Percentiles rank a stretch among this genome's conserved stretches.
Evolutionary conservation across 2,888 invertebrate genomes (phyloP).

Genomic region (Myopa testacea): DNA sequence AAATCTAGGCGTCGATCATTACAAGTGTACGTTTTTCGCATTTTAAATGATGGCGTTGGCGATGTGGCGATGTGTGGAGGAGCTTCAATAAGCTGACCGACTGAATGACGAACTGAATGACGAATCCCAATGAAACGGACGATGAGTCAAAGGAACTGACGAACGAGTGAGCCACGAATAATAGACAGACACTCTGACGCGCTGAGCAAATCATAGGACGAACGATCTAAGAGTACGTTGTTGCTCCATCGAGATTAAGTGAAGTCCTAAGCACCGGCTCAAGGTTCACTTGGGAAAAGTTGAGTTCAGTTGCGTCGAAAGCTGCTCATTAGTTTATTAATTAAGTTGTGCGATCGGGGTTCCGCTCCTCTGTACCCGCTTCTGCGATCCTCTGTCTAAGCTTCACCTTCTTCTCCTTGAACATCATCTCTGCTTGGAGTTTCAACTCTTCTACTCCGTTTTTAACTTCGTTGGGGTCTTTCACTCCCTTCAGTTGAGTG

Average conservation of each 20-base stretch:
- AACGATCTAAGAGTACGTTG: background rate
- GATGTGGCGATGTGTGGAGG: background rate
- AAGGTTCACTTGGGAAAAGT: background rate
- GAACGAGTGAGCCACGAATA: background rate
- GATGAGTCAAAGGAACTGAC: background rate
- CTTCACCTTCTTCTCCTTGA: background rate
- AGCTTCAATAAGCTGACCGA: background rate
- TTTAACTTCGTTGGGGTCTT: background rate
- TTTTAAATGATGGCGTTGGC: conserved; percentile 28
- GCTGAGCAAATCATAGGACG: background rate
- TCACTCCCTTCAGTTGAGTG: background rate
- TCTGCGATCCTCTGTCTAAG: no score
- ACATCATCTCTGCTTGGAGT: no score
- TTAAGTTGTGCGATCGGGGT: conserved; percentile 37
- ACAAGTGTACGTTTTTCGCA: conserved; percentile 39
- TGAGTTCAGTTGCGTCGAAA: background rate
- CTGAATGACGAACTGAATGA: background rate
- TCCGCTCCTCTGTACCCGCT: no score
- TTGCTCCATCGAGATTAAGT: background rate
- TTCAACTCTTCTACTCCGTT: background rate
- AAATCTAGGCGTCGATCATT: conserved; percentile 41
- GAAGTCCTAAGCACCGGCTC: background rate
- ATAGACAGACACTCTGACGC: background rate
- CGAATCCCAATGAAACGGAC: background rate
- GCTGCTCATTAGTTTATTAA: conserved; percentile 44